phyloP scores from a whole-genome alignment of 1,140 invertebrate genomes.

The Drosophila asahinai region DNA sequence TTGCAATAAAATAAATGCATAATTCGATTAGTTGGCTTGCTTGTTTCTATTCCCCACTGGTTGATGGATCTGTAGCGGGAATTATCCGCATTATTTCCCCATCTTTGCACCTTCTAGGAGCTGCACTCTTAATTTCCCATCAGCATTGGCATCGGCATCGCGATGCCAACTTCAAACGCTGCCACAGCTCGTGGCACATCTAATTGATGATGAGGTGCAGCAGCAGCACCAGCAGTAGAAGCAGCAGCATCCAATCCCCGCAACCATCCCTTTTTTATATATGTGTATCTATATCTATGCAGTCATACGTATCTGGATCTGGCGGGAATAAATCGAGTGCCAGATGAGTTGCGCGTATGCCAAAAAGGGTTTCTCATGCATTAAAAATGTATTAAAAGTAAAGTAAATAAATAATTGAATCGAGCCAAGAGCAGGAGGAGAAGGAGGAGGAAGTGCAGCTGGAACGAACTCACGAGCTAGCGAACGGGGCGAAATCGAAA shows the following conservation, averaged over 20 bases:
- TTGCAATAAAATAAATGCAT: slow-evolving; percentile 13
- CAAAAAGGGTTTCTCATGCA: slow-evolving; percentile 58
- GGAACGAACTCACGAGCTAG: slow-evolving; percentile 10
- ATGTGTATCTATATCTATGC: slow-evolving; percentile 22
- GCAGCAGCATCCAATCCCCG: slow-evolving; percentile 20
- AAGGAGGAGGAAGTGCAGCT: slow-evolving; percentile 30
- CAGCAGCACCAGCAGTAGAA: slow-evolving; percentile 15
- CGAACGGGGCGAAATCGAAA: slow-evolving; percentile 64
- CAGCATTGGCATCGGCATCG: slow-evolving; percentile 26
- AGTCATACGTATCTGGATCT: slow-evolving; percentile 31
- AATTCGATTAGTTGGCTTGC: slow-evolving; percentile 31
- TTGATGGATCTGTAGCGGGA: slow-evolving; percentile 31
- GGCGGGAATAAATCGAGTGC: slow-evolving; percentile 66
- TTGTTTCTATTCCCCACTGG: not conserved
- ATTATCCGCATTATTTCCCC: slow-evolving; percentile 50
- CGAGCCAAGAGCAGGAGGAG: slow-evolving; percentile 15
- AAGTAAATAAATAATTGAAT: slow-evolving; percentile 78
- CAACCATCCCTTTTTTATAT: slow-evolving; percentile 12
- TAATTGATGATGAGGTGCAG: slow-evolving; percentile 66
- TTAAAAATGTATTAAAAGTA: slow-evolving; percentile 76
- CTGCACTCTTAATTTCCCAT: slow-evolving; percentile 43
- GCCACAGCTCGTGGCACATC: slow-evolving; percentile 59
- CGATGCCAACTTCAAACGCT: slow-evolving; percentile 44
- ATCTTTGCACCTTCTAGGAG: slow-evolving; percentile 48
- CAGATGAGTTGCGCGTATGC: slow-evolving; percentile 51